Conservation (phyloP, 30 jellyfish, hydroid and myxozoan species). For the Catostylus mosaicus region DNA sequence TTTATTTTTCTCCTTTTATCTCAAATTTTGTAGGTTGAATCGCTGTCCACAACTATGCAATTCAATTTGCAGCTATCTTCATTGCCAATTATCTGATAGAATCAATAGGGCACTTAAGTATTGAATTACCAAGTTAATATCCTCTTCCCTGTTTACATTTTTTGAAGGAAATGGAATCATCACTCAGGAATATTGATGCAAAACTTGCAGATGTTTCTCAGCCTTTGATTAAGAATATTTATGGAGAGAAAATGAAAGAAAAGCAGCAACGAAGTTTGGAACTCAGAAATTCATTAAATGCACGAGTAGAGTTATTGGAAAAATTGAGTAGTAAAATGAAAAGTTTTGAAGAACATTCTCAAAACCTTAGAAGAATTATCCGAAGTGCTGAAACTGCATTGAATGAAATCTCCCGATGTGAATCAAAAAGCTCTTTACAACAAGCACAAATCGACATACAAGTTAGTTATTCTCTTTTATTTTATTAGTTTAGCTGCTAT, state of each 20-base stretch:
- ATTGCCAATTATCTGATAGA: no score
- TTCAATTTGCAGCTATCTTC: no score
- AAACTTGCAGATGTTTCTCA: not conserved
- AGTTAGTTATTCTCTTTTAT: not conserved
- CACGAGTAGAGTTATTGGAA: not conserved
- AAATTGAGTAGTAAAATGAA: not conserved
- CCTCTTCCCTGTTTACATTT: no score
- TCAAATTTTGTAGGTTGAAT: no score
- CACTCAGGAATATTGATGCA: not conserved
- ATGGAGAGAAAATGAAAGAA: conserved; percentile 8
- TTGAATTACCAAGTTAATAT: no score
- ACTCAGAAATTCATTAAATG: not conserved
- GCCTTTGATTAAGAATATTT: not conserved
- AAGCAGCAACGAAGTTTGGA: not conserved
- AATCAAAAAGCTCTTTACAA: not conserved
- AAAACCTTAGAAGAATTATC: not conserved
- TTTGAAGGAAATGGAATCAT: not conserved
- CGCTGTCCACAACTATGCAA: no score
- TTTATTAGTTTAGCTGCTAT: not conserved
- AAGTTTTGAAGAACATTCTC: conserved; percentile 3
- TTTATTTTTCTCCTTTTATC: no score
- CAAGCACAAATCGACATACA: conserved; percentile 2
- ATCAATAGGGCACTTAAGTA: no score
- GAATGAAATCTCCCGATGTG: not conserved
- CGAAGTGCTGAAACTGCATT: conserved; percentile 13